These are phyloP conservation scores for Acholoe squamosa DNA, from an alignment of 2,888 invertebrate species.

Conservation along the genomic window DNA sequence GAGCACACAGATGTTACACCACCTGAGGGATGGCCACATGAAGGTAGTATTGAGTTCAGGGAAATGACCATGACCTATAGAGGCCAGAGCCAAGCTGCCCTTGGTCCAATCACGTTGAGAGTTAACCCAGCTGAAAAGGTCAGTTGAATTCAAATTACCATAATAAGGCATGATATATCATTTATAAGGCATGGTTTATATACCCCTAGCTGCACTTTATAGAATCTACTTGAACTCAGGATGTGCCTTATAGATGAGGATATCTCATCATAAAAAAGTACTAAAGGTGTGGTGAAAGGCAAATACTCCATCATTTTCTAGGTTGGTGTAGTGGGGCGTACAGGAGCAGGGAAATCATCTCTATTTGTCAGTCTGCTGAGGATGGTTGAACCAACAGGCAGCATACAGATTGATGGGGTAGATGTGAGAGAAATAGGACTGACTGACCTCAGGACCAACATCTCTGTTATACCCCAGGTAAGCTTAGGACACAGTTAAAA, in stretches of 20 bases:
- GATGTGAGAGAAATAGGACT: slow-evolving; percentile 16
- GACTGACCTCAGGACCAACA: slow-evolving; percentile 28
- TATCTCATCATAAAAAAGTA: too few relatives aligned
- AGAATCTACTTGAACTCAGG: too few relatives aligned
- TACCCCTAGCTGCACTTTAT: background rate
- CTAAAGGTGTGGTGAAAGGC: too few relatives aligned
- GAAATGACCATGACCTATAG: slow-evolving; percentile 8
- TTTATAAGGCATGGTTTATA: too few relatives aligned
- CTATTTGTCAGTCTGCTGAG: slow-evolving; percentile 13
- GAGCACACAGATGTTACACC: slow-evolving; percentile 3
- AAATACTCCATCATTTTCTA: background rate
- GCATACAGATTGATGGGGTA: slow-evolving; percentile 15
- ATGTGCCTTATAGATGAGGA: too few relatives aligned
- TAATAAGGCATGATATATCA: too few relatives aligned
- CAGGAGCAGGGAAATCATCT: slow-evolving; percentile 39
- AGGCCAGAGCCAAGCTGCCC: slow-evolving; percentile 5
- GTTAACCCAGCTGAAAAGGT: slow-evolving; percentile 16
- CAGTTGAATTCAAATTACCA: background rate
- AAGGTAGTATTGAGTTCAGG: background rate
- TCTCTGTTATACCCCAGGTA: slow-evolving; percentile 43
- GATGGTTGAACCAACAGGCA: slow-evolving; percentile 20
- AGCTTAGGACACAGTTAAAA: too few relatives aligned
- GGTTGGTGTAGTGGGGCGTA: slow-evolving; percentile 24
- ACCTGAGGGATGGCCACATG: slow-evolving; percentile 3
- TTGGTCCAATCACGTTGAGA: background rate